phyloP scores from a whole-genome alignment of 2,888 invertebrate species.

The Ennomos erosarius region DNA sequence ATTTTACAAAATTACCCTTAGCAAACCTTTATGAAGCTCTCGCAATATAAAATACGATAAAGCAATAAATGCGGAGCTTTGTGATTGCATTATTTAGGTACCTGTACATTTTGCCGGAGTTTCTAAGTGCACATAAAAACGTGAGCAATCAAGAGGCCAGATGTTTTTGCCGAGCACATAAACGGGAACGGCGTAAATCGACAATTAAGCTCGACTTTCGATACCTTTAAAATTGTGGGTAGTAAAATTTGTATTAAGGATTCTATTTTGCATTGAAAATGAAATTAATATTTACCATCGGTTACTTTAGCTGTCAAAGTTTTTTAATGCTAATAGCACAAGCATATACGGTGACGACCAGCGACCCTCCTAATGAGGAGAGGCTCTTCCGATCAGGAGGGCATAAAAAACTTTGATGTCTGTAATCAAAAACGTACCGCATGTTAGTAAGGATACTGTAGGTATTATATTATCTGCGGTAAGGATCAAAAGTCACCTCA shows the following conservation, averaged over 20 bases:
- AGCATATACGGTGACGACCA: no score
- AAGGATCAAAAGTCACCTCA: no score
- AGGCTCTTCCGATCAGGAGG: no score
- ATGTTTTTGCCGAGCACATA: constrained; percentile 77
- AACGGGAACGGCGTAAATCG: constrained; percentile 76
- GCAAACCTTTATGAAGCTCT: constrained; percentile 38
- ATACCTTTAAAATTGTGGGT: constrained; percentile 74
- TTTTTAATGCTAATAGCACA: no score
- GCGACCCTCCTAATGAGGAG: no score
- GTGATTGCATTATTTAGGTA: constrained; percentile 70
- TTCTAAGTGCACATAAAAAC: constrained; percentile 80
- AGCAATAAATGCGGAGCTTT: constrained; percentile 61
- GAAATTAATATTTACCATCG: no score
- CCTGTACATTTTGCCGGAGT: constrained; percentile 62
- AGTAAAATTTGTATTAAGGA: constrained; percentile 62
- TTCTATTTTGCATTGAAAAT: background rate
- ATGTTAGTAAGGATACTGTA: no score
- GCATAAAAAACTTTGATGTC: no score
- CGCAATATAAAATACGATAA: constrained; percentile 56
- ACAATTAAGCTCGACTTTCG: constrained; percentile 77
- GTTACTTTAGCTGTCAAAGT: no score
- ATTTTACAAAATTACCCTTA: constrained; percentile 37
- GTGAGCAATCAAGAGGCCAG: constrained; percentile 78
- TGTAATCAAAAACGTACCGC: no score
- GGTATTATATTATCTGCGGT: no score